Evolutionary conservation across 2,797 vertebrate genomes (phyloP).

Genomic region (Lepus oiostolus): DNA sequence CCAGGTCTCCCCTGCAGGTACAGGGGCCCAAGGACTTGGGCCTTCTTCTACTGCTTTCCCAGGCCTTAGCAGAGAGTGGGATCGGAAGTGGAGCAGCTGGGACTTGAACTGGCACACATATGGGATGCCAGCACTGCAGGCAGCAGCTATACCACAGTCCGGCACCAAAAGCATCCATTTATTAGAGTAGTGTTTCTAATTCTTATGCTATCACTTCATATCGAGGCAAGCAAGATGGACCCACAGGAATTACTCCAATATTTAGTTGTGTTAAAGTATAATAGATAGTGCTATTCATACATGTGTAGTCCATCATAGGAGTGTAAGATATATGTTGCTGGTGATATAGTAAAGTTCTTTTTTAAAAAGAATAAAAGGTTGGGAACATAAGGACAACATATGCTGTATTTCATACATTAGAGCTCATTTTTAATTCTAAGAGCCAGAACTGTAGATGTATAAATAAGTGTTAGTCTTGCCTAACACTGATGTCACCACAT

Average conservation of each 20-base stretch:
- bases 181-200: not conserved
- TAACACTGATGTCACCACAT: not conserved
- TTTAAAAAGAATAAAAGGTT: not conserved
- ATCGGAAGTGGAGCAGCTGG: too few relatives aligned
- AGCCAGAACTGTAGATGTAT: not conserved
- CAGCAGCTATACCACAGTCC: too few relatives aligned
- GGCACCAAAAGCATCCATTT: not conserved
- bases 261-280: conserved; percentile 43
- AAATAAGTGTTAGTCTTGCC: not conserved
- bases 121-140: too few relatives aligned
- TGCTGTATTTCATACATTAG: not conserved
- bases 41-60: too few relatives aligned
- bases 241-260: not conserved
- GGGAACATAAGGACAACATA: not conserved
- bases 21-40: too few relatives aligned
- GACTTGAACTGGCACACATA: too few relatives aligned
- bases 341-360: not conserved
- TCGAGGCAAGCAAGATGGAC: not conserved
- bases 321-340: not conserved
- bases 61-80: too few relatives aligned
- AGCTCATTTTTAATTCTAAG: conserved; percentile 1
- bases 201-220: not conserved
- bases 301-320: not conserved
- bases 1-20: too few relatives aligned
- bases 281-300: not conserved